phyloP scores from a whole-genome alignment of 2,797 vertebrate genomes.

The Enteromius anoplus region DNA sequence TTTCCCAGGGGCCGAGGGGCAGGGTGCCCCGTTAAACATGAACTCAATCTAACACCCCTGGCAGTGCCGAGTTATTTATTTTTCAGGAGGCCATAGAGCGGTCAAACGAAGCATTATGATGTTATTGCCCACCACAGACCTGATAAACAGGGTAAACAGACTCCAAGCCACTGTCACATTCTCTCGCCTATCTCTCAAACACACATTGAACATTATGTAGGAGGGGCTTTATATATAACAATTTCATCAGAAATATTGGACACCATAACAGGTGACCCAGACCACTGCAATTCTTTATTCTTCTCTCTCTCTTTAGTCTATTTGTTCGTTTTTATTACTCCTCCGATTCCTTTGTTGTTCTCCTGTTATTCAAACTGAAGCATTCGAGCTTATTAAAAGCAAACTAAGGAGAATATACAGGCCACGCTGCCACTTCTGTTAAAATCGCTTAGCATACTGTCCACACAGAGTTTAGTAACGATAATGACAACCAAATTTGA shows the following conservation, averaged over 20 bases:
- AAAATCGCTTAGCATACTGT: background rate
- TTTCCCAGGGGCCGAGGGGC: slow-evolving; percentile 69
- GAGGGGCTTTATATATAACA: slow-evolving; percentile 30
- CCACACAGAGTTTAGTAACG: background rate
- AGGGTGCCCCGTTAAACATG: slow-evolving; percentile 58
- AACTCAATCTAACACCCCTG: slow-evolving; percentile 58
- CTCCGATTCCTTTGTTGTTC: slow-evolving; percentile 45
- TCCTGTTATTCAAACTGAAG: background rate
- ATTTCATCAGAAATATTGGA: slow-evolving; percentile 33
- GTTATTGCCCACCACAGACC: slow-evolving; percentile 51
- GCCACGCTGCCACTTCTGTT: background rate
- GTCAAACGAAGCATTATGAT: slow-evolving; percentile 55
- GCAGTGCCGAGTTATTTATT: slow-evolving; percentile 46
- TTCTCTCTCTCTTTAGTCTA: slow-evolving; percentile 55
- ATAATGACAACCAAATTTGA: background rate
- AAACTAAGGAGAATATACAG: background rate
- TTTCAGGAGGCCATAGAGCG: slow-evolving; percentile 59
- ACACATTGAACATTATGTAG: slow-evolving; percentile 39
- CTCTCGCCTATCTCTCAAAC: slow-evolving; percentile 35
- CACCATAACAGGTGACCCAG: background rate
- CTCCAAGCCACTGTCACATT: slow-evolving; percentile 57
- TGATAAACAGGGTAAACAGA: slow-evolving; percentile 59
- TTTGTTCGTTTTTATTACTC: slow-evolving; percentile 54
- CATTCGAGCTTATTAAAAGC: background rate
- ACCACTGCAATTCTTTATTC: background rate